Evolutionary conservation across 2,888 invertebrate species (phyloP), one percentile per base, ranked within the genome.

Genomic region (Drosophila multiciliata): DNA sequence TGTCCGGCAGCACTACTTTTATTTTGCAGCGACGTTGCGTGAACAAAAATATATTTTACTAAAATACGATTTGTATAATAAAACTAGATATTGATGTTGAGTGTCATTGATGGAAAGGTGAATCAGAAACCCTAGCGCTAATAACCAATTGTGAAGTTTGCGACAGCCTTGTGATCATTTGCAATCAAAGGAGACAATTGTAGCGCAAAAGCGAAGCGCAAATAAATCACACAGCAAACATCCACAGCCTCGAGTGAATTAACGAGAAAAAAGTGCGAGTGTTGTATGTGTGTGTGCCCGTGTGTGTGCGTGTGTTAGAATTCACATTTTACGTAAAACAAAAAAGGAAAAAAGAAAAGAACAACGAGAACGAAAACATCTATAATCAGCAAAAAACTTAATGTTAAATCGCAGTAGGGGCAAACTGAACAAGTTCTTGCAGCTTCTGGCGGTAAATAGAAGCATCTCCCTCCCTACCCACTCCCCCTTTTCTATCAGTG

Each of bases 401-500:
- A 93, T 92, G 92, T 93, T 92, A 78, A 91, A 92, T 89, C 91
- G 92, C 82, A 89, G 93, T 88, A 92, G 90, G 82, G 92, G 90
- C 82, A 92, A 89, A 89, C 90, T 92, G 74, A 91, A 90, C 81
- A 91, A 92, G 90, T 89, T 93, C 90, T 92, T 92, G 88, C 92
- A 91, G 75, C 89, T 91, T 85, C 88, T 92, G 85, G 92, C 91
- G 92, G 93, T 92, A 92, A 87, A 84, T 84, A 76, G 50, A 70
- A 49, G 68, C 59, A 53, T 48, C 69, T 54, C 67, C 23, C 35
- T 26, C 23, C 4, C 15, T 4, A 26, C 15, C 15, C 7, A 4
- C 23, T 45, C 45, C 45, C 2, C 23, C 23, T 45, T 45, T 33
- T 42, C 40, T 26, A 66, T 7, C 35, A 52, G 36, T 63, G 59